Conservation (phyloP, 2,797 vertebrate species). For the Myotis findleyi region DNA sequence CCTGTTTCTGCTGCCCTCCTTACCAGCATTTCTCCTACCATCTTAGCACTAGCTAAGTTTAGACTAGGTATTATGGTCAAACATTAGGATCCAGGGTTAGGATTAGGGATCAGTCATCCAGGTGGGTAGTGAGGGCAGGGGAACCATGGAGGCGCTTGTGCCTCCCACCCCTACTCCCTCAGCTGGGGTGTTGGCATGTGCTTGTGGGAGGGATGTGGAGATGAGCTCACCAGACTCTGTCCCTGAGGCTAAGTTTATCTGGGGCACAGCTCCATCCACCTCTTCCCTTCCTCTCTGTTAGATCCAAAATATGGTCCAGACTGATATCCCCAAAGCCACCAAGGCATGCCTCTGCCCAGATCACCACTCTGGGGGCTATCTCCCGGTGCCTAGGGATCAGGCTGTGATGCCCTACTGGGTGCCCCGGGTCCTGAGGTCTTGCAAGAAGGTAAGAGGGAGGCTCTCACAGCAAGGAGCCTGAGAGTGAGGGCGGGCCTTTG, state of each 20-base stretch:
- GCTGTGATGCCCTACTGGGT: constrained; percentile 76
- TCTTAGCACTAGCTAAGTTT: background rate
- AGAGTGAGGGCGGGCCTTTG: background rate
- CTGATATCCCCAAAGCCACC: background rate
- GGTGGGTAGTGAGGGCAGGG: background rate
- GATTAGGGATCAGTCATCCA: background rate
- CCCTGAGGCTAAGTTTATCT: background rate
- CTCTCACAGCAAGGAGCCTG: background rate
- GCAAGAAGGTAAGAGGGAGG: constrained; percentile 63
- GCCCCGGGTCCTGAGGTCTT: constrained; percentile 52
- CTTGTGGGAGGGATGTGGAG: background rate
- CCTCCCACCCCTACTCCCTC: background rate
- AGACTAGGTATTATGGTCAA: background rate
- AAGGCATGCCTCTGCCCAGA: constrained; percentile 8
- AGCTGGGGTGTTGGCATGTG: no score
- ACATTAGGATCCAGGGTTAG: background rate
- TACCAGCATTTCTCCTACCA: background rate
- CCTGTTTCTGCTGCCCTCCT: background rate
- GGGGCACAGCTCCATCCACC: background rate
- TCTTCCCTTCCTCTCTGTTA: background rate
- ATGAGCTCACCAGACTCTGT: background rate
- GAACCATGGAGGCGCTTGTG: fast-evolving
- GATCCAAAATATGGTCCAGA: constrained; percentile 19
- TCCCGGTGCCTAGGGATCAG: constrained; percentile 47
- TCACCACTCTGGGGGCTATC: constrained; percentile 53